Percentiles rank a stretch among this genome's conserved stretches.
phyloP scores from a whole-genome alignment of 2,888 invertebrate genomes.

The Ditylenchus weischeri region DNA sequence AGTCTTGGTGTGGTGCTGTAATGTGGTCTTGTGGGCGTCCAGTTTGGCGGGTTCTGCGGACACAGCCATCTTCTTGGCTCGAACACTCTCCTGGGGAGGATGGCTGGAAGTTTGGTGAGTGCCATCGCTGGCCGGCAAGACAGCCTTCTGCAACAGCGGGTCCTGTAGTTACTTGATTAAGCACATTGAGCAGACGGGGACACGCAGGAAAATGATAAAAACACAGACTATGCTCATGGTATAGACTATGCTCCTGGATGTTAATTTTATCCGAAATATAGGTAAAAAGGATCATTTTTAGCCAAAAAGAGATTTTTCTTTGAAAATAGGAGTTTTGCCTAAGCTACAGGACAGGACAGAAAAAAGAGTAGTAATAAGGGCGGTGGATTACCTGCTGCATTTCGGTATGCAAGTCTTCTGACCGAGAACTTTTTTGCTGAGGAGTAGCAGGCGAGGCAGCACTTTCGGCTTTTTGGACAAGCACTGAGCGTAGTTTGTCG shows the following conservation, averaged over 20 bases:
- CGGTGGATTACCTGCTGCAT: constrained; percentile 51
- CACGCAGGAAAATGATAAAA: no score
- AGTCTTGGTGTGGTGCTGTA: constrained; percentile 56
- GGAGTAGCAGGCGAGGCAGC: constrained; percentile 36
- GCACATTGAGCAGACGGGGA: constrained; percentile 5
- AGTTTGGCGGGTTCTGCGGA: constrained; percentile 60
- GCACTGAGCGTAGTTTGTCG: constrained; percentile 63
- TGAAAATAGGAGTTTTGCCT: no score
- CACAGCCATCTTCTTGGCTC: constrained; percentile 62
- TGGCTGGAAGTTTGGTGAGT: background rate
- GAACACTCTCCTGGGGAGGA: constrained; percentile 31
- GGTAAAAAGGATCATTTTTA: no score
- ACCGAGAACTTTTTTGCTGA: constrained; percentile 32
- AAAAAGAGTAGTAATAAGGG: background rate
- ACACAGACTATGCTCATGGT: no score
- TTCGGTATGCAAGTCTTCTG: constrained; percentile 58
- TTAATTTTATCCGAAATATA: no score
- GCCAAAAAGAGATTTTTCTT: no score
- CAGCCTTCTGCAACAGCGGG: constrained; percentile 35
- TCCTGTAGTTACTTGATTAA: constrained; percentile 13
- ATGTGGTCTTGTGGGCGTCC: constrained; percentile 51
- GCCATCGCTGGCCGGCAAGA: constrained; percentile 20
- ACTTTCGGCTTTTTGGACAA: constrained; percentile 61
- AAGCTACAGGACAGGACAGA: no score
- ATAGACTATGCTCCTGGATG: no score